Base-by-base conservation (phyloP, 2,113 vertebrate species). In the Paracanthobrama guichenoti region DNA sequence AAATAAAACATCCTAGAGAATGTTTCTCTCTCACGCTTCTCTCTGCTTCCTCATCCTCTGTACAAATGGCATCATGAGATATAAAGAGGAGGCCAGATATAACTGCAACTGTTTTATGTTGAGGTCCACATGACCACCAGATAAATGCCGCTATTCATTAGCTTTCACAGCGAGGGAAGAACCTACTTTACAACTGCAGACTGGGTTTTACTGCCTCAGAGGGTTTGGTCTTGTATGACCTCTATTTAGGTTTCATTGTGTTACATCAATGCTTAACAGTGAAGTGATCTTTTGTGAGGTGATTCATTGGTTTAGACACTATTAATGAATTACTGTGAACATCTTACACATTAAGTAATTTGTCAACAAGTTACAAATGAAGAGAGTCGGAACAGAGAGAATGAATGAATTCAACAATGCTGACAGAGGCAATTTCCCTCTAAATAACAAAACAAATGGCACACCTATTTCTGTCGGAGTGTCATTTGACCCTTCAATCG, bases 131-230 rank as follows among this genome's bases (percentile, higher is more conserved):
- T 93, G 92, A 92, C 85, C 31, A 44, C 39, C 81, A 22, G 85
- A 92, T 88, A 93, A 91, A 90, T 2, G 53, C 72, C 20, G 59
- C 87, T 84, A 91, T 92, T 93, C 89, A 93, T 88, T 24, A 79
- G 53, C 1, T 77, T 13, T 28, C 71, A 74, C 75, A 73, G 44
- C 22, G 46, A 85, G n/a, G 44, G 77, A 48, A 85, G 44, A 85
- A 9, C n/a, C 13, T 0, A 77, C 24, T 42, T 46, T 50, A 77
- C 53, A 59, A 24, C 83, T 50, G 24, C 76, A 72, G 28, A 67
- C 83, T 78, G 73, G 62, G 78, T 57, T 89, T 87, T 77, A 77
- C 57, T 39, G 64, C 64, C 39, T 79, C 31, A 69, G 4, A 79
- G 74, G 66, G 50, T 26, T 59, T 67, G 14, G 62, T 50, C 64